These are phyloP conservation scores for Diploptera punctata DNA, from an alignment of 2,888 invertebrate genomes.

Conservation along the genomic window DNA sequence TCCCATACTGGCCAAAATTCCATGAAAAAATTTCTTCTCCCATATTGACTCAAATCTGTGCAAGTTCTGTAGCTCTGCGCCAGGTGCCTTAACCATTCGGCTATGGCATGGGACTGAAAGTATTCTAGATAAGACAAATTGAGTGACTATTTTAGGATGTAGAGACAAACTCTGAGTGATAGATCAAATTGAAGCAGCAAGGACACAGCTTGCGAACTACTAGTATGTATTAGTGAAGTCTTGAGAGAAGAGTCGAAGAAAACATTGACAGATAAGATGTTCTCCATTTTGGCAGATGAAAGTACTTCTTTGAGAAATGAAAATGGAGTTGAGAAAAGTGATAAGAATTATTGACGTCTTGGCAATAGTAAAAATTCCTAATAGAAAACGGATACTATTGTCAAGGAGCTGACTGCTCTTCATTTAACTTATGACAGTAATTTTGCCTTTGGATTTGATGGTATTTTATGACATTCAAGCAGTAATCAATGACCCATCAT, in stretches of 20 bases:
- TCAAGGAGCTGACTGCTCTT: background rate
- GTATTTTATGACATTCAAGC: background rate
- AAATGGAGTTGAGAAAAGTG: background rate
- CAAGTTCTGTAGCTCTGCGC: no score
- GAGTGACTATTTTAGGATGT: no score
- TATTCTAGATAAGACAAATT: no score
- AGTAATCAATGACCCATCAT: background rate
- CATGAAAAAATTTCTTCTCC: no score
- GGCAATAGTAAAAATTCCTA: conserved; percentile 1
- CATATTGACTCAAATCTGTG: no score
- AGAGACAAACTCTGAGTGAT: no score
- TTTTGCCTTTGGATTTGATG: background rate
- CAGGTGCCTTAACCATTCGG: no score
- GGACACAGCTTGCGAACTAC: background rate
- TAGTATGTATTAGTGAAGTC: background rate
- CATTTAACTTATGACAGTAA: background rate
- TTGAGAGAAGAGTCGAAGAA: conserved; percentile 5
- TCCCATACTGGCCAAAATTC: no score
- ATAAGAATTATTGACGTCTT: background rate
- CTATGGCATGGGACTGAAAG: no score
- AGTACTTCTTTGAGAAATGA: conserved; percentile 24
- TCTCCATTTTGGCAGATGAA: conserved; percentile 23
- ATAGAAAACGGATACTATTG: background rate
- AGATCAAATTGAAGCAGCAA: no score
- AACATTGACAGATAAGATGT: conserved; percentile 25